A percentile compares a stretch with the other conserved stretches of the same genome.
Conservation (phyloP, 2,113 vertebrate genomes). For the Psittacula cyanocephala region DNA sequence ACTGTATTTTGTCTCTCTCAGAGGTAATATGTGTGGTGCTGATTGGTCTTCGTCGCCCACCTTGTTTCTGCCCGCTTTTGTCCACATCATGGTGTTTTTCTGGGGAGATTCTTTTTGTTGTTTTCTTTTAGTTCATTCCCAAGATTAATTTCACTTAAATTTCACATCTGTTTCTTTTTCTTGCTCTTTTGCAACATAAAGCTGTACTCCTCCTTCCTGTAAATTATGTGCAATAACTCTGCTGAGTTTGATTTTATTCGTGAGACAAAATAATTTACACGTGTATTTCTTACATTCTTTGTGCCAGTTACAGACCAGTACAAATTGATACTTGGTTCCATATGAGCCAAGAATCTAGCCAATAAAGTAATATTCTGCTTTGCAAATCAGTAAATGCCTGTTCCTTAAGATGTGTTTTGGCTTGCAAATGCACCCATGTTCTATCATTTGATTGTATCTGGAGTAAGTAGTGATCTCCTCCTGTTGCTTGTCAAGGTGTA, state of each 20-base stretch:
- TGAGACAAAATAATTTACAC: background rate
- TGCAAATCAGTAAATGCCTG: background rate
- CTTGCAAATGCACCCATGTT: background rate
- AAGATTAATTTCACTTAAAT: background rate
- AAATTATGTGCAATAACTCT: background rate
- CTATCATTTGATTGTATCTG: background rate
- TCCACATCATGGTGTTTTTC: background rate
- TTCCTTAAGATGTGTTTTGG: background rate
- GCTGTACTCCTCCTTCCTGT: background rate
- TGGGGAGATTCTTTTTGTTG: background rate
- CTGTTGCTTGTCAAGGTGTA: slow-evolving; percentile 21
- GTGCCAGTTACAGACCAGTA: background rate
- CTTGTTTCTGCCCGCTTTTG: background rate
- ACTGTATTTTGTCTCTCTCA: background rate
- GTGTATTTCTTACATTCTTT: background rate
- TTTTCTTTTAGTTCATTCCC: background rate
- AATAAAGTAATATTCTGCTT: background rate
- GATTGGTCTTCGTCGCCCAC: background rate
- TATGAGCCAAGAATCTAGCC: background rate
- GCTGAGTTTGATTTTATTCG: background rate
- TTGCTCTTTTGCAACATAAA: background rate
- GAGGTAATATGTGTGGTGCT: background rate
- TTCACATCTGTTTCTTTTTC: background rate
- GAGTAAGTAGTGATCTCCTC: background rate
- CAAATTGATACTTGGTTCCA: background rate